Evolutionary conservation across 2,888 invertebrate genomes (phyloP).

Genomic region (Rugalucina vietnamica): DNA sequence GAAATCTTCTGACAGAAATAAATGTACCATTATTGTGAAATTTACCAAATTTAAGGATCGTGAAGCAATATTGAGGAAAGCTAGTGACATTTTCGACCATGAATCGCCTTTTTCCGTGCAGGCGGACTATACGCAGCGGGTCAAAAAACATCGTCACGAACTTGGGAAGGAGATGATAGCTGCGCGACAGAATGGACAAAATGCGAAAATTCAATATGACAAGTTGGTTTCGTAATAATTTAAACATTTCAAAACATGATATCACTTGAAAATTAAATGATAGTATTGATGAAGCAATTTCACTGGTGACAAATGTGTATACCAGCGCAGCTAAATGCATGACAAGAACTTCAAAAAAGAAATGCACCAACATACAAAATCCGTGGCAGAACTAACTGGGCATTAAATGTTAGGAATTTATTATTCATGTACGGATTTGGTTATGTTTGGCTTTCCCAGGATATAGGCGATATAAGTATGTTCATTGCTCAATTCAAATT

Average conservation of each 20-base stretch:
- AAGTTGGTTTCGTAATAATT: slow-evolving; percentile 17
- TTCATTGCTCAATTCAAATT: not conserved
- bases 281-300: not conserved
- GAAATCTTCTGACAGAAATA: slow-evolving; percentile 16
- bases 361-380: not conserved
- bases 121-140: slow-evolving; percentile 17
- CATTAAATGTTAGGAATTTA: not conserved
- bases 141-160: slow-evolving; percentile 13
- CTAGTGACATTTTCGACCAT: slow-evolving; percentile 6
- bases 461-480: slow-evolving; percentile 1
- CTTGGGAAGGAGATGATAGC: slow-evolving; percentile 16
- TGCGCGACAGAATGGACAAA: slow-evolving; percentile 3
- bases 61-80: slow-evolving; percentile 14
- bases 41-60: slow-evolving; percentile 24
- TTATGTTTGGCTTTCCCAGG: slow-evolving; percentile 5
- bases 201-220: slow-evolving; percentile 26
- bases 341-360: not conserved
- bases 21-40: slow-evolving; percentile 35
- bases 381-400: slow-evolving; percentile 3
- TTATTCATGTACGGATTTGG: slow-evolving; percentile 13
- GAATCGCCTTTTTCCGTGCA: slow-evolving; percentile 9
- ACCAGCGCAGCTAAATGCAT: not conserved
- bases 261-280: not conserved
- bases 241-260: not conserved
- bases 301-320: not conserved